Evolutionary conservation across 2,113 vertebrate genomes (phyloP), one percentile per base, ranked within the genome.

Genomic region (Mus musculus): DNA sequence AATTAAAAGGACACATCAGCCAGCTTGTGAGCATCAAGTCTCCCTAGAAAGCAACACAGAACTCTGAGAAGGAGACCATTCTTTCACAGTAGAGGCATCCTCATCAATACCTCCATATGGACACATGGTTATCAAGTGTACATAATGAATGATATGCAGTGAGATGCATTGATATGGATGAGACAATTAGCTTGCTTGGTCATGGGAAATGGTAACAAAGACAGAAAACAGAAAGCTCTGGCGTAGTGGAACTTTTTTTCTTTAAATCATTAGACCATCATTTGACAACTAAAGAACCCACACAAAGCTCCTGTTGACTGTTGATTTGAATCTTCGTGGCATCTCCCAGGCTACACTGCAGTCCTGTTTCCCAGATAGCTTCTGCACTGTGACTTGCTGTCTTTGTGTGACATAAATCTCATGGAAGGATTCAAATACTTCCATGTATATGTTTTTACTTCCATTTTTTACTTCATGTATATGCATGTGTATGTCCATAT

Each of bases 171-270:
- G 54, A 77, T 42, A 30, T 46, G 22, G 91, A 91, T 91, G 61
- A 95, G 71, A 81, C 94, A 73, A n/a, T 82, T 81, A 89, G 59
- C 76, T 93, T 82, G 22, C 81, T 90, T 89, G n/a, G 20, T 72
- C 96, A 59, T 85, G 7, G 65, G 39, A 94, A 95, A 92, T 71
- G 54, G 17, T 93, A 90, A 92, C 12, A 67, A 96, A 94, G 22
- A 28, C 42, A 91, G 59, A 39, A 80, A 14, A 81, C n/a, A 61
- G 63, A 93, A 95, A 82, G 42, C 4, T 91, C 42, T 88, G 36
- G 19, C 33, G 54, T 46, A 67, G 8, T 56, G 24, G 49, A 11
- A 54, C 33, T 71, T 20, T 5, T 67, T 39, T 39, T 52, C 33
- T 88, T 17, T 46, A 67, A 86, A 71, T 91, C 89, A 87, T 89